phyloP scores from a whole-genome alignment of 2,797 vertebrate species.

The Brachyrhaphis roseni region DNA sequence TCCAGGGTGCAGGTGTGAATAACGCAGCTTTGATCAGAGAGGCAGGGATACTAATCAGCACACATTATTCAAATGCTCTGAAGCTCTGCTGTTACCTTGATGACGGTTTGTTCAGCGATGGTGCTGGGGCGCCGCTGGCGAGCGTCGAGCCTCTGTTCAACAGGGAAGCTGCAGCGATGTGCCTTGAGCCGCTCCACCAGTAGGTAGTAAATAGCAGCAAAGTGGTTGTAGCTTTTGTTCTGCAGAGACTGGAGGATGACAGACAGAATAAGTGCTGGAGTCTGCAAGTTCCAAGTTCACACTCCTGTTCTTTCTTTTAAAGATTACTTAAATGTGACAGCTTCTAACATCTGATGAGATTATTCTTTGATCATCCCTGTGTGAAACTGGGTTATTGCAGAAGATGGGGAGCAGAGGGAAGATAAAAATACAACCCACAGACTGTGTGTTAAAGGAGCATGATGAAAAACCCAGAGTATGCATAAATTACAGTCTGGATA shows the following conservation, averaged over 20 bases:
- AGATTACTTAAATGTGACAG: conserved; percentile 23
- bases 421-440: conserved; percentile 21
- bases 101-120: conserved; percentile 93
- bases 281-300: conserved; percentile 15
- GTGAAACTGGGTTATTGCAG: conserved; percentile 28
- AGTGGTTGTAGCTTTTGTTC: conserved; percentile 99
- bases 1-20: conserved; percentile 66
- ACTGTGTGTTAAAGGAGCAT: conserved; percentile 5
- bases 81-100: conserved; percentile 85
- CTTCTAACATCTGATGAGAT: conserved; percentile 25
- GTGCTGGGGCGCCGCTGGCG: conserved; percentile 95
- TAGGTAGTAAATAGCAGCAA: conserved; percentile 98
- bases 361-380: conserved; percentile 27
- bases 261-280: conserved; percentile 17
- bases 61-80: conserved; percentile 42
- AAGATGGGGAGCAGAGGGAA: conserved; percentile 3
- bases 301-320: conserved; percentile 7
- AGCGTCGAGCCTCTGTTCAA: conserved; percentile 92
- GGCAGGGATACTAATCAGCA: conserved; percentile 37
- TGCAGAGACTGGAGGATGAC: conserved; percentile 88
- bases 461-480: conserved; percentile 3
- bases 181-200: conserved; percentile 97
- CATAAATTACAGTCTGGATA: conserved; percentile 6
- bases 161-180: conserved; percentile 96
- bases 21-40: conserved; percentile 68